Evolutionary conservation across 2,888 invertebrate species (phyloP).

Genomic region (Sussaba pulchella): DNA sequence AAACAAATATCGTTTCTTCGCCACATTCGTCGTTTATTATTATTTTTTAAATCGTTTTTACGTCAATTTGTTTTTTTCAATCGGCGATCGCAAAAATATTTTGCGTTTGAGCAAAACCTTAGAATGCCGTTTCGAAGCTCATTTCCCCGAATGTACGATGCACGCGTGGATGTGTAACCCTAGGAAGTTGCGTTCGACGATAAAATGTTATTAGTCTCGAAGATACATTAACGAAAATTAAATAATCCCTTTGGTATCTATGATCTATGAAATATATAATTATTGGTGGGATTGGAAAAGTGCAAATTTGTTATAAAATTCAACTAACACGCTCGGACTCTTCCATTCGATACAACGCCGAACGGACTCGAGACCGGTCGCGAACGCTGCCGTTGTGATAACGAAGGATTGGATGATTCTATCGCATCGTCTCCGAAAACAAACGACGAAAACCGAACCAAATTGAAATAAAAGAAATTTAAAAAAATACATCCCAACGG

Average conservation of each 20-base stretch:
- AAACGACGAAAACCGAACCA: neutral
- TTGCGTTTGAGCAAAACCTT: slow-evolving; percentile 1
- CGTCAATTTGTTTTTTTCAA: slow-evolving; percentile 2
- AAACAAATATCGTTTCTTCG: too few species aligned
- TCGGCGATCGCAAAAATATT: slow-evolving; percentile 5
- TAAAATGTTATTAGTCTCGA: slow-evolving; percentile 29
- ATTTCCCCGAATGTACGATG: slow-evolving; percentile 44
- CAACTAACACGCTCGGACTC: slow-evolving; percentile 25
- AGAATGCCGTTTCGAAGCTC: slow-evolving; percentile 1
- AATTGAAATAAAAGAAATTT: neutral
- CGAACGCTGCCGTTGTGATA: neutral
- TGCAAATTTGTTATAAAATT: slow-evolving; percentile 29
- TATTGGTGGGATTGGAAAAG: slow-evolving; percentile 47
- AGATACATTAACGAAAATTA: slow-evolving; percentile 45
- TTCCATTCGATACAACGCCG: slow-evolving; percentile 33
- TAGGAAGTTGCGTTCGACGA: slow-evolving; percentile 40
- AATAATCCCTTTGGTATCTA: slow-evolving; percentile 69
- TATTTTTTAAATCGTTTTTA: neutral
- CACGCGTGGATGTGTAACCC: slow-evolving; percentile 31
- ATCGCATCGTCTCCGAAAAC: neutral
- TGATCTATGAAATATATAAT: slow-evolving; percentile 61
- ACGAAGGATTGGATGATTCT: too few species aligned
- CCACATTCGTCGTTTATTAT: too few species aligned
- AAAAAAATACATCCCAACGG: slow-evolving; percentile 1
- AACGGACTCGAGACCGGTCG: neutral